These are phyloP conservation scores for Chromoteleia sp. DNA, from an alignment of 2,888 invertebrate genomes.

Conservation along the genomic window DNA sequence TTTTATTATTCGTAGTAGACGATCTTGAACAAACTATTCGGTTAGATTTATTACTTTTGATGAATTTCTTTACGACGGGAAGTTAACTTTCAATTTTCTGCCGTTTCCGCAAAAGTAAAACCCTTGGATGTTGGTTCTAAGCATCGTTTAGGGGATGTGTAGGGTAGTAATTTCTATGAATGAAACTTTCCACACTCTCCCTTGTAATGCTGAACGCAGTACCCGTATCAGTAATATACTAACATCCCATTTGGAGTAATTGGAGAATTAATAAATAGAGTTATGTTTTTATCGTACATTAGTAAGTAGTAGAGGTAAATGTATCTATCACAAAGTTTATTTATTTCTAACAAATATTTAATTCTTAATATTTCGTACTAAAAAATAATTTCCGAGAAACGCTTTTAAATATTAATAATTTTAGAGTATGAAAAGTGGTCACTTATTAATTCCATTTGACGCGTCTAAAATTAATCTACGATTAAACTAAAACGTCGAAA, in stretches of 20 bases:
- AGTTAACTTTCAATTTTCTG: constrained; percentile 43
- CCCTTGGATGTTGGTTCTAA: constrained; percentile 19
- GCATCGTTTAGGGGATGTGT: constrained; percentile 35
- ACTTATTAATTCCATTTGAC: too few species aligned
- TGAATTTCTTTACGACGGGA: constrained; percentile 19
- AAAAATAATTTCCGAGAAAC: too few species aligned
- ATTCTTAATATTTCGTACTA: too few species aligned
- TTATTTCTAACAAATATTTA: background rate
- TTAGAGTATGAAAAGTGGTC: too few species aligned
- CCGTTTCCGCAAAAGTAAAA: constrained; percentile 36
- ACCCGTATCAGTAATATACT: constrained; percentile 46
- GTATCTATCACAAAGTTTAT: background rate
- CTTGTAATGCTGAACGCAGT: constrained; percentile 32
- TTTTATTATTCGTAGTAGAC: too few species aligned
- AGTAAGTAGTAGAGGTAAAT: constrained; percentile 11
- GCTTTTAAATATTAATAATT: too few species aligned
- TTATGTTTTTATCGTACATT: constrained; percentile 39
- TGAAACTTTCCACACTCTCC: constrained; percentile 55
- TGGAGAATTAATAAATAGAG: constrained; percentile 43
- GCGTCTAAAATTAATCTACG: too few species aligned
- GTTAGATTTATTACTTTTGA: background rate
- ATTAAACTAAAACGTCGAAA: too few species aligned
- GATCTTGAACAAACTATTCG: too few species aligned
- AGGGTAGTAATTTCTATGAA: constrained; percentile 54
- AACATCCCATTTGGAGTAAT: constrained; percentile 49